Evolutionary conservation across 2,797 vertebrate species (phyloP).

Genomic region (Crocodylus rhombifer): DNA sequence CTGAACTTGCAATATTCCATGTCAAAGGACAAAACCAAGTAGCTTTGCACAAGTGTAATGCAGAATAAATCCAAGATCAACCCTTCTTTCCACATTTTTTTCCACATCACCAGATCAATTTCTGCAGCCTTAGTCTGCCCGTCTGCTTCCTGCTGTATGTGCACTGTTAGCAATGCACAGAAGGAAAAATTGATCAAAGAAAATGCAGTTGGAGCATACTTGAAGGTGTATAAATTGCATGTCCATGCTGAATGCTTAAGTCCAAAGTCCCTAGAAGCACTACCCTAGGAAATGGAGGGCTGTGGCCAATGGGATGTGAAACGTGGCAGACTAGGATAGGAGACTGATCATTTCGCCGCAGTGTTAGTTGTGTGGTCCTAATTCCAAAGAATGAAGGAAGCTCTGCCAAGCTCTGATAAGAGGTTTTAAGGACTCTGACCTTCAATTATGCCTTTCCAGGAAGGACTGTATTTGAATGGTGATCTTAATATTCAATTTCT

Average conservation of each 20-base stretch:
- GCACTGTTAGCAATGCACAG: not conserved
- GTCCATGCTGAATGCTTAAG: not conserved
- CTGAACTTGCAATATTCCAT: not conserved
- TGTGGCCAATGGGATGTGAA: not conserved
- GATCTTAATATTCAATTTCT: not conserved
- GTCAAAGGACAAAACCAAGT: not conserved
- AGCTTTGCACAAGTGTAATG: not conserved
- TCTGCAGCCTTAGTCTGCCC: not conserved
- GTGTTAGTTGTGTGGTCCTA: not conserved
- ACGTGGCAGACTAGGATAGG: not conserved
- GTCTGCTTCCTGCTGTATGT: not conserved
- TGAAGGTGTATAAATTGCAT: not conserved
- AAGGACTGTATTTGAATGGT: not conserved
- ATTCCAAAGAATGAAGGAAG: not conserved
- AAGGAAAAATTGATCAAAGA: not conserved
- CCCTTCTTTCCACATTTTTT: not conserved
- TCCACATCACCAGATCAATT: not conserved
- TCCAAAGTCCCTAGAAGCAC: not conserved
- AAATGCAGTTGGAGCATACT: not conserved
- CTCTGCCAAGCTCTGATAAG: not conserved
- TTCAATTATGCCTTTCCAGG: not conserved
- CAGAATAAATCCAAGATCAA: not conserved
- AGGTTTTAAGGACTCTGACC: not conserved
- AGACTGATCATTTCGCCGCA: not conserved
- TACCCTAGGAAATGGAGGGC: not conserved